Evolutionary conservation across 2,797 vertebrate species (phyloP), one percentile per base, ranked within the genome.

Genomic region (Merluccius polli): DNA sequence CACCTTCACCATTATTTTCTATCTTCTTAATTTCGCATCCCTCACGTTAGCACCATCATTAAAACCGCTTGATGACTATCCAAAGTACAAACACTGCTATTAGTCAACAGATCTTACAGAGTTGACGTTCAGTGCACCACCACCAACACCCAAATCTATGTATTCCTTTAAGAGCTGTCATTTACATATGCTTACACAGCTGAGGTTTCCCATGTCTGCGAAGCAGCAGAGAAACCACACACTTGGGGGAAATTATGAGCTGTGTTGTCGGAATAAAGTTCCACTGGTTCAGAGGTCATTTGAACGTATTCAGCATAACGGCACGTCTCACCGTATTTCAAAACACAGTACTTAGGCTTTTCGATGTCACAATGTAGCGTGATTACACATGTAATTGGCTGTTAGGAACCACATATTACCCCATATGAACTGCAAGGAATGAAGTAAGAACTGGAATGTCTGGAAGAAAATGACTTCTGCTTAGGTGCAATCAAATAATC

Each of bases 131-230:
- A 52, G 48, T 52, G 48, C 48, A 52, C 63, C 10, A 2, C 63
- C 63, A 29, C 63, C 27, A 30, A 27, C n/a, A 24, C 12, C n/a
- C 10, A 67, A 27, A 27, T 67, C n/a, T 27, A 13, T 67, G 63
- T 67, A 67, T 15, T 31, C 30, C 65, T 68, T 68, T 68, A 68
- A 68, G 27, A 68, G 65, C 30, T 48, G 27, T 31, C 44, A 35
- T 59, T 36, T 31, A 67, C 63, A 68, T 32, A 24, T 32, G 48
- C 73, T 59, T 48, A 35, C 52, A 65, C 73, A 67, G 21, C n/a
- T 27, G 9, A 30, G 44, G 65, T 31, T 29, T 68, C 65, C 3
- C 27, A 68, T 68, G 30, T 29, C 63, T 67, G n/a, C 24, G 12
- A 31, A 16, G 65, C 65, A 31, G 65, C 65, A 68, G 27, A 31